Percentiles rank a stretch among this genome's conserved stretches.
Evolutionary conservation across 2,888 invertebrate genomes (phyloP).

Genomic region (Papilio gigon): DNA sequence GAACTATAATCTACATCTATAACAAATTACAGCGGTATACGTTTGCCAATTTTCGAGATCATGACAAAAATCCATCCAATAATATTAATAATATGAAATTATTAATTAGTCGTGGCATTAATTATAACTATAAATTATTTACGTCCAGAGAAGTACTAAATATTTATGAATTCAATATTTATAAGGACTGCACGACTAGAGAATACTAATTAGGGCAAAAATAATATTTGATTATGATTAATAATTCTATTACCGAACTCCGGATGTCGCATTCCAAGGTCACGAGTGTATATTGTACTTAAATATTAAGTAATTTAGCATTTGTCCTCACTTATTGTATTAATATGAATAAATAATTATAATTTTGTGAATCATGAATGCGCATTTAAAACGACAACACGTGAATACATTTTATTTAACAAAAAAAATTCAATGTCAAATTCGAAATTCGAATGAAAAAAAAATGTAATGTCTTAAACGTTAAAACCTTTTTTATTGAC

Average conservation of each 20-base stretch:
- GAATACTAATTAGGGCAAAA: neutral
- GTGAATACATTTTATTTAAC: neutral
- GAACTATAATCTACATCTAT: too few species aligned
- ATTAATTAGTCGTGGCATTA: neutral
- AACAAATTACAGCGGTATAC: too few species aligned
- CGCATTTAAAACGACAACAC: neutral
- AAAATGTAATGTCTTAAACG: too few species aligned
- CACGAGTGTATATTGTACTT: neutral
- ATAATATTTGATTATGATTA: slow-evolving; percentile 13
- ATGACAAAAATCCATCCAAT: too few species aligned
- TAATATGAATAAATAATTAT: neutral
- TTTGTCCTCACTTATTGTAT: neutral
- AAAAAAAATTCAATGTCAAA: too few species aligned
- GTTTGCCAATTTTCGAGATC: too few species aligned
- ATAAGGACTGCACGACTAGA: neutral
- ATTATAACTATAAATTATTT: neutral
- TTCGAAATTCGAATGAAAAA: too few species aligned
- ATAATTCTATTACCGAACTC: neutral
- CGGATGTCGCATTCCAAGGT: slow-evolving; percentile 2
- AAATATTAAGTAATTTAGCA: neutral
- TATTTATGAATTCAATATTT: neutral
- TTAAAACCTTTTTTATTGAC: too few species aligned
- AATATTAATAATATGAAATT: neutral
- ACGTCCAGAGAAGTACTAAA: neutral
- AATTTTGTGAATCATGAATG: neutral